Evolutionary conservation across 2,888 invertebrate genomes (phyloP).

Genomic region (Patella depressa): DNA sequence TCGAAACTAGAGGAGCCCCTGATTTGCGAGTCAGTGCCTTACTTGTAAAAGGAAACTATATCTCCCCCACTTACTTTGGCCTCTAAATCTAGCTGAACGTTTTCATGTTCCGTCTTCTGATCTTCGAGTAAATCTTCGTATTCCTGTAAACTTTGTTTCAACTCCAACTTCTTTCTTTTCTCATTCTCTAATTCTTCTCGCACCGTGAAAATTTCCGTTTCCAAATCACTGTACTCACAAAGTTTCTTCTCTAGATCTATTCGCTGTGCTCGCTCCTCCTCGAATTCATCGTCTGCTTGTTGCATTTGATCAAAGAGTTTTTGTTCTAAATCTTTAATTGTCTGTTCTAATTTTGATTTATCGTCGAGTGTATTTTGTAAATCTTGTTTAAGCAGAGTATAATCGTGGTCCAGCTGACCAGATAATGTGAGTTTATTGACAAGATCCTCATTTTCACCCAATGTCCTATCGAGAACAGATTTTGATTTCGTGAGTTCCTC

Average conservation of each 20-base stretch:
- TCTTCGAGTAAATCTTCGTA: slow-evolving; percentile 59
- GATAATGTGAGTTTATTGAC: slow-evolving; percentile 26
- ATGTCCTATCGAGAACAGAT: slow-evolving; percentile 32
- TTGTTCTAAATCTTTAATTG: slow-evolving; percentile 8
- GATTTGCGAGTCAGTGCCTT: no score
- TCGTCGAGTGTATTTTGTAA: slow-evolving; percentile 16
- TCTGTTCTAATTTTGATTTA: slow-evolving; percentile 17
- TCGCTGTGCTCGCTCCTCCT: slow-evolving; percentile 53
- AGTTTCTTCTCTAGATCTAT: slow-evolving; percentile 51
- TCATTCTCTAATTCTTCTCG: slow-evolving; percentile 45
- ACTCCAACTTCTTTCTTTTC: slow-evolving; percentile 37
- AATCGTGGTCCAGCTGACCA: slow-evolving; percentile 27
- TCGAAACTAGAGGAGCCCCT: no score
- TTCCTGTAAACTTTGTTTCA: slow-evolving; percentile 51
- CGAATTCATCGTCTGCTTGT: slow-evolving; percentile 35
- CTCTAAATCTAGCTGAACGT: slow-evolving; percentile 48
- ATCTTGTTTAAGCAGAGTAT: slow-evolving; percentile 24
- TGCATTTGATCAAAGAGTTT: slow-evolving; percentile 12
- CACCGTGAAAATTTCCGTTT: slow-evolving; percentile 40
- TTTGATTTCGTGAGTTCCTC: slow-evolving; percentile 56
- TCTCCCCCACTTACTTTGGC: slow-evolving; percentile 59
- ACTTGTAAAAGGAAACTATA: no score
- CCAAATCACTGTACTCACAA: slow-evolving; percentile 40
- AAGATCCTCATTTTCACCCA: slow-evolving; percentile 27
- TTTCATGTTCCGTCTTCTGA: slow-evolving; percentile 54